Percentiles rank a stretch among this genome's conserved stretches.
These are phyloP conservation scores for Pheucticus melanocephalus DNA, from an alignment of 2,113 vertebrate species.

Conservation along the genomic window DNA sequence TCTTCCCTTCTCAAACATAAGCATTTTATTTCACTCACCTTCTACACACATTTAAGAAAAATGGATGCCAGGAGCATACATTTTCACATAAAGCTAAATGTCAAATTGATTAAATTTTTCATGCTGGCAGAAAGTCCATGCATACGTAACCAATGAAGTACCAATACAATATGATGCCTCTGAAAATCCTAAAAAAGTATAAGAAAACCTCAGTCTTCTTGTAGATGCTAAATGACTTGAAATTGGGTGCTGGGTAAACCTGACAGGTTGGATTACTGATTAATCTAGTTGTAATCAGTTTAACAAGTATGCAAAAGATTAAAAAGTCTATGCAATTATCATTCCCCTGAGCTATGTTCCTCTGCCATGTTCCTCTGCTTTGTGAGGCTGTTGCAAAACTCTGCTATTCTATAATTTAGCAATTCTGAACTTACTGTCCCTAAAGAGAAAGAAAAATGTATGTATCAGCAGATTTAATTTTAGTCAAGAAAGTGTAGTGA, in stretches of 20 bases:
- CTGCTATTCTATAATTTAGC: neutral
- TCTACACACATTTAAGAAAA: neutral
- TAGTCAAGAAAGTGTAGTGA: neutral
- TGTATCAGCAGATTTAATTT: neutral
- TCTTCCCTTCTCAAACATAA: neutral
- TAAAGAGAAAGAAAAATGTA: neutral
- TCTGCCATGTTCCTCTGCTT: neutral
- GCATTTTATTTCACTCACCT: neutral
- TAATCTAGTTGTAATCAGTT: neutral
- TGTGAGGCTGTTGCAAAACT: neutral
- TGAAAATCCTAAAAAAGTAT: neutral
- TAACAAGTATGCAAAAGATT: neutral
- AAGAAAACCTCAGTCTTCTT: neutral
- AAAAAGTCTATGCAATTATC: neutral
- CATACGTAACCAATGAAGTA: neutral
- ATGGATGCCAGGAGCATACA: neutral
- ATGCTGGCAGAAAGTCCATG: neutral
- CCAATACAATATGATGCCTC: neutral
- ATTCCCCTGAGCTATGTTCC: neutral
- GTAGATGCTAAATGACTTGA: neutral
- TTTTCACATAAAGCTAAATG: neutral
- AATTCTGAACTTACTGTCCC: neutral
- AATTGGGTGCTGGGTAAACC: neutral
- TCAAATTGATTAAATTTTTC: conserved; percentile 14
- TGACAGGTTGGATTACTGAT: neutral